Base-by-base conservation (phyloP, 2,113 vertebrate species). In the Todiramphus chloris region DNA sequence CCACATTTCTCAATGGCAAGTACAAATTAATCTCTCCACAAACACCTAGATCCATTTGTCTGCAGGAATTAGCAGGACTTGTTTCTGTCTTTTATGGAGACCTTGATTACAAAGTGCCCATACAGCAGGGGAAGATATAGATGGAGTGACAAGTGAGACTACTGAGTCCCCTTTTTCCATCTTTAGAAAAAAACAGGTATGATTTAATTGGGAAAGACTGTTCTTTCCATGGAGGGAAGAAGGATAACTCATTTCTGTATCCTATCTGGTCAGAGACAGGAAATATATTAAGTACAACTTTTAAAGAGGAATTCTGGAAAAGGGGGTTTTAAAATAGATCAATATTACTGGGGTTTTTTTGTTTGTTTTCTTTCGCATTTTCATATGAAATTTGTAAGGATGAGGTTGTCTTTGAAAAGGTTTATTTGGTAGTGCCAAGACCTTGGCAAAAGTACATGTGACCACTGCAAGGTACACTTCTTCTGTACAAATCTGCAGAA, bases 61-160 rank as follows among this genome's bases (percentile, higher is more conserved):
- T 89, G 51, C 19, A 87, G 46, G 25, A 66, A 15, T n/a, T 53
- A 46, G 5, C 3, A 55, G 16, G 24, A 20, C 8, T 79, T 44
- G 2, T 30, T 88, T 80, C 35, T 73, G 33, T 56, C 58, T 87
- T 75, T 50, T 60, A 1, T 67, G 27, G 75, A 84, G 21, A 80
- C 2, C 8, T 73, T 1, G 1, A 43, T 19, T 76, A 58, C 6
- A 55, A n/a, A 73, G 20, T 35, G 7, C 6, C 14, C 3, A 1
- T 35, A 24, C 1, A 4, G 27, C 0, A 0, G 9, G 35, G 37
- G 28, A 83, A 92, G 44, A n/a, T 56, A 41, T 0, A 60, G 51
- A 21, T 16, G 17, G 16, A 83, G 41, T 35, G 6, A 43, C 50
- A 43, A 80, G n/a, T 30, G 41, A 77, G 17, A 35, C 33, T 46